Evolutionary conservation across 2,888 invertebrate species (phyloP), one percentile per base, ranked within the genome.

Genomic region (Cerastoderma edule): DNA sequence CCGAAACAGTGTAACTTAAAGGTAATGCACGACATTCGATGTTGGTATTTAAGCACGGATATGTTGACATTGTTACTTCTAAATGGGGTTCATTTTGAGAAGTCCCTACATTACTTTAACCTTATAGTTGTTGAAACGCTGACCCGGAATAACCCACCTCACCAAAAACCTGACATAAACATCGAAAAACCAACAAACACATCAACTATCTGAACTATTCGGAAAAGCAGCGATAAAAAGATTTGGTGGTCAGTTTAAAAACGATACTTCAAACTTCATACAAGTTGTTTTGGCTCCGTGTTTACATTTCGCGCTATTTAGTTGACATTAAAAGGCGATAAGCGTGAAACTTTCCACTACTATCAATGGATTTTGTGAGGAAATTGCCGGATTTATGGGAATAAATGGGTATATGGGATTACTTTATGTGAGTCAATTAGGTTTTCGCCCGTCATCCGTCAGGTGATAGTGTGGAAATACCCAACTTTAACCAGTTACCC

Each of bases 281-380:
- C 66, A 53, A 53, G 8, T 16, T 53, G 48, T 48, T 66, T 48
- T 32, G 32, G n/a, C 8, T 33, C 22, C 19, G 13, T 66, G 66
- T 66, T 66, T 66, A 66, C 66, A 53, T 66, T 66, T 66, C 24
- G 33, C 66, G 50, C 66, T 50, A 53, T 66, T 50, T 13, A 66
- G 50, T 66, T 66, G 48, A 50, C 66, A 66, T 66, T 50, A 50
- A 5, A 19, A 33, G n/a, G 22, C 39, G 60, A 60, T 60, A 60
- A 35, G 60, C 24, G 35, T 27, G 60, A 33, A 39, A 60, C 60
- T 35, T 19, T 60, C 60, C 39, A 19, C 60, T 39, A 60, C 39
- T 60, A 60, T 60, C 60, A 39, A 24, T 10, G 8, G 22, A 60
- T 33, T 60, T 60, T 60, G 33, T 39, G 39, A 60, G 60, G 39